Percentiles rank a stretch among this genome's conserved stretches.
Evolutionary conservation across 53 echinoderm and acorn worm genomes (phyloP).

Genomic region (Paracentrotus lividus): DNA sequence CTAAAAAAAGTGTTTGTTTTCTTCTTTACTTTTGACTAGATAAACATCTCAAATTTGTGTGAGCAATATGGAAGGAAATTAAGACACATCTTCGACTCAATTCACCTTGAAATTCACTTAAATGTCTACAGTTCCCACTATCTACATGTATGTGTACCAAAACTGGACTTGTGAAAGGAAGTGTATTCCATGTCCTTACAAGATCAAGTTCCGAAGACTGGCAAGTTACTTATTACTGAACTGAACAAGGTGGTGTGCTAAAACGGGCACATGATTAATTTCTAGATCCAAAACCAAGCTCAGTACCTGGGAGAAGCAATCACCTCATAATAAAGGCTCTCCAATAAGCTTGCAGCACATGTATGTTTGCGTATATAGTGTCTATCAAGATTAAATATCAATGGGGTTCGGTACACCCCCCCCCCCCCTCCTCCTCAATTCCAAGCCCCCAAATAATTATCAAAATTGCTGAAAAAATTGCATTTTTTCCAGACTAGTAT

Average conservation of each 20-base stretch:
- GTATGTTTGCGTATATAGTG: too few relatives aligned
- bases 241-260: slow-evolving; percentile 19
- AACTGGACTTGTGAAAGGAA: too few relatives aligned
- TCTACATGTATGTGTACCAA: neutral
- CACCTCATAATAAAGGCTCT: neutral
- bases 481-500: too few relatives aligned
- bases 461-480: too few relatives aligned
- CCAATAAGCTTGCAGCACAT: neutral
- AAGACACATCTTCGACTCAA: neutral
- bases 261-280: slow-evolving; percentile 54
- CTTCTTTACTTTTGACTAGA: neutral
- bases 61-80: slow-evolving; percentile 33
- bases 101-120: neutral
- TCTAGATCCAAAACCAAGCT: neutral
- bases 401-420: too few relatives aligned
- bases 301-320: slow-evolving; percentile 8
- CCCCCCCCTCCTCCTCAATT: too few relatives aligned
- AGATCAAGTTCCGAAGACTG: slow-evolving; percentile 3
- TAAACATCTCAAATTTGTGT: neutral
- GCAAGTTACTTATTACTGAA: slow-evolving; percentile 15
- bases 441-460: too few relatives aligned
- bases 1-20: too few relatives aligned
- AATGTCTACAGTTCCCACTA: neutral
- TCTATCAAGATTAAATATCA: too few relatives aligned
- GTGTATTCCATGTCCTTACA: neutral